Conservation (phyloP, 2,797 vertebrate genomes). For the Lithobates sylvaticus region DNA sequence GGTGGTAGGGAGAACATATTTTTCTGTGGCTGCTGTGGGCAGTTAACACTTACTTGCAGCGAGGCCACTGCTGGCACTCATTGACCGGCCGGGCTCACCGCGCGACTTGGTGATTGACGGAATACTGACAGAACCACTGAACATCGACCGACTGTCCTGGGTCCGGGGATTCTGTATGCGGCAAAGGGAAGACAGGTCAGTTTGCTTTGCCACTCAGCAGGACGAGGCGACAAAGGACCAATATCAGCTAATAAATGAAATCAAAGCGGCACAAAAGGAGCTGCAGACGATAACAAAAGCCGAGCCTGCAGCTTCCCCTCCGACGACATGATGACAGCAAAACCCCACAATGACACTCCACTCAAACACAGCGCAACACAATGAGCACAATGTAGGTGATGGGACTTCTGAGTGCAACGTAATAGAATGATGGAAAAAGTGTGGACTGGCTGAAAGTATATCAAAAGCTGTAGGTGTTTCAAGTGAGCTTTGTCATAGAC, state of each 20-base stretch:
- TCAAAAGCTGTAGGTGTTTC: not conserved
- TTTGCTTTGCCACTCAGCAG: too few species aligned
- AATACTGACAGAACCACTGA: constrained; percentile 97
- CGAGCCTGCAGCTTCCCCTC: not conserved
- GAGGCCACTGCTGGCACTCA: constrained; percentile 96
- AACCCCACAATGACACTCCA: constrained; percentile 7
- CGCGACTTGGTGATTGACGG: constrained; percentile 95
- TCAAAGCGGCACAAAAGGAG: not conserved
- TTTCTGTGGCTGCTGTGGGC: too few species aligned
- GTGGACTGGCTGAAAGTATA: too few species aligned
- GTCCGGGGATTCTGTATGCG: constrained; percentile 87
- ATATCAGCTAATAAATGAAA: not conserved
- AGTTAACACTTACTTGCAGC: constrained; percentile 88
- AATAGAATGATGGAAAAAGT: not conserved
- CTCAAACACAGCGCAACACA: not conserved
- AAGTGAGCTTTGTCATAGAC: too few species aligned
- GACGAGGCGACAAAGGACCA: not conserved
- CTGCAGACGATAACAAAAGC: not conserved
- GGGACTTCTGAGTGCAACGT: not conserved
- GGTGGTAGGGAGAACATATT: too few species aligned
- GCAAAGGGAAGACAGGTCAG: not conserved
- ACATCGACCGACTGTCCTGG: constrained; percentile 91
- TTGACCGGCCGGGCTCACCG: constrained; percentile 92
- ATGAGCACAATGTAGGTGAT: constrained; percentile 9
- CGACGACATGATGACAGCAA: not conserved